These are phyloP conservation scores for Calliphora vomitoria DNA, from an alignment of 2,888 invertebrate genomes.

Conservation along the genomic window DNA sequence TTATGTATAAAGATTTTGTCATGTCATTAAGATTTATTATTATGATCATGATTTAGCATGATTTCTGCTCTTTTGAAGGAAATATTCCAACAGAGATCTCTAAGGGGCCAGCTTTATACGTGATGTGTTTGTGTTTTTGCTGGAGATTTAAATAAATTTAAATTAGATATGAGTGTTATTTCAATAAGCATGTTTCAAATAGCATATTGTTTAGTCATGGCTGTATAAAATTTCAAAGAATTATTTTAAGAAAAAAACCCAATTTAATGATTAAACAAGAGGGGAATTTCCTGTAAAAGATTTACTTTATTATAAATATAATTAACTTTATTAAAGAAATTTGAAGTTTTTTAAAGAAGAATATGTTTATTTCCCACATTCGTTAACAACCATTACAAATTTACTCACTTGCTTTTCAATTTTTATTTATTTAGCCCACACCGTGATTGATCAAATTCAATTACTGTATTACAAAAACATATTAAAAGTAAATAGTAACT, in stretches of 20 bases:
- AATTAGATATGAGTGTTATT: not conserved
- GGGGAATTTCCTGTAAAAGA: not conserved
- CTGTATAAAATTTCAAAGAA: not conserved
- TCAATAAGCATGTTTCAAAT: no score
- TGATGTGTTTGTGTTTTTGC: not conserved
- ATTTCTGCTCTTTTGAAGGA: not conserved
- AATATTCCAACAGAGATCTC: not conserved
- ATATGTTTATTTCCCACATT: not conserved
- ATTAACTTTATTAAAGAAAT: no score
- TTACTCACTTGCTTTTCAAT: not conserved
- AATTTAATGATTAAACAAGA: not conserved
- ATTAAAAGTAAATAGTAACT: not conserved
- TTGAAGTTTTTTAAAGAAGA: no score
- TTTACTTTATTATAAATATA: no score
- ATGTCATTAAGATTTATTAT: conserved; percentile 43
- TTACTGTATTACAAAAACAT: not conserved
- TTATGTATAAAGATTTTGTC: conserved; percentile 24
- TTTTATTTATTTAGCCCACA: not conserved
- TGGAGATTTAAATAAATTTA: not conserved
- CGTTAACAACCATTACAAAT: not conserved
- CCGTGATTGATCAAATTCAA: not conserved
- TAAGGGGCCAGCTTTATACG: not conserved
- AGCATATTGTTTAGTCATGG: not conserved
- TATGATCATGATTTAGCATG: conserved; percentile 9
- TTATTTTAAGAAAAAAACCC: not conserved